phyloP scores from a whole-genome alignment of 2,888 invertebrate species.

The Agrochola macilenta region DNA sequence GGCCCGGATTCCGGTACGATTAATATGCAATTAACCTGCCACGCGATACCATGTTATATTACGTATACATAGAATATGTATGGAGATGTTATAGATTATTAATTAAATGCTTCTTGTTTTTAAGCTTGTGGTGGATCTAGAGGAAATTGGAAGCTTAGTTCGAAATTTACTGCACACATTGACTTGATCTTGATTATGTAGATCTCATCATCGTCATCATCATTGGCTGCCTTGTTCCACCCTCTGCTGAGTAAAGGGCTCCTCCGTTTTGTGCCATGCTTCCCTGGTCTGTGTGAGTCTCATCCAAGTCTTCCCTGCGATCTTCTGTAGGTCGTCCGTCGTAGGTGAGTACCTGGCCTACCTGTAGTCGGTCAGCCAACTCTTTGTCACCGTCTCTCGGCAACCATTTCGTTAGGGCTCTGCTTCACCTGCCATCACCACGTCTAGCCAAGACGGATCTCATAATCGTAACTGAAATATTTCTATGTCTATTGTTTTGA shows the following conservation, averaged over 20 bases:
- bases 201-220: background rate
- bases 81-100: conserved; percentile 65
- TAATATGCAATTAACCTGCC: conserved; percentile 80
- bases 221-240: background rate
- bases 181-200: background rate
- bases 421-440: background rate
- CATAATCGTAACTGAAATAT: background rate
- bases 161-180: conserved; percentile 5
- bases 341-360: background rate
- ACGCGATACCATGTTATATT: conserved; percentile 67
- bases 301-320: too few relatives aligned
- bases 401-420: background rate
- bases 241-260: background rate
- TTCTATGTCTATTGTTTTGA: background rate
- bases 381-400: background rate
- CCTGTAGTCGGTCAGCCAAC: too few relatives aligned
- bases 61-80: conserved; percentile 57
- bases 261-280: too few relatives aligned
- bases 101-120: conserved; percentile 67
- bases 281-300: too few relatives aligned
- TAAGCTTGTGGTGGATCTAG: conserved; percentile 19
- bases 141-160: conserved; percentile 36
- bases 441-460: background rate
- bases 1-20: conserved; percentile 74
- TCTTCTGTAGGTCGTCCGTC: background rate